Percentiles rank a stretch among this genome's conserved stretches.
Conservation (phyloP, 2,113 vertebrate genomes). For the Papio anubis region DNA sequence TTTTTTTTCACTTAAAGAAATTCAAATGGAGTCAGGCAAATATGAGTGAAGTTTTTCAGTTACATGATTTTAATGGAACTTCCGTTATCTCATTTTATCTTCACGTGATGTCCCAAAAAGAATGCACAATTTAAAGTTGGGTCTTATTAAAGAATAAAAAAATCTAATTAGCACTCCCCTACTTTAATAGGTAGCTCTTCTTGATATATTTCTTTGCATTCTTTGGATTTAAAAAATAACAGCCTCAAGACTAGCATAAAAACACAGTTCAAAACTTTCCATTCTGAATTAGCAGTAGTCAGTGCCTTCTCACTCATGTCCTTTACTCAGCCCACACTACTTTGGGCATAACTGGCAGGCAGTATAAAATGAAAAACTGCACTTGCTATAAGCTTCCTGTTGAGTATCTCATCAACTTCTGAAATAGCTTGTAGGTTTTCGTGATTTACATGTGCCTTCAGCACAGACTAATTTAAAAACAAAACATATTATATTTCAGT, state of each 20-base stretch:
- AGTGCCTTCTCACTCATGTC: neutral
- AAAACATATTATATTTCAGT: too few relatives aligned
- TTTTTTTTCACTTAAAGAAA: neutral
- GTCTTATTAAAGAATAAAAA: neutral
- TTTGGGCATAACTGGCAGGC: neutral
- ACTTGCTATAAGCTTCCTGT: neutral
- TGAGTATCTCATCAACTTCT: slow-evolving; percentile 1
- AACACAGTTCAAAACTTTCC: neutral
- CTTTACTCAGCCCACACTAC: neutral
- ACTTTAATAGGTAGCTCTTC: neutral
- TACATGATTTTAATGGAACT: neutral
- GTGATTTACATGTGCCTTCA: neutral
- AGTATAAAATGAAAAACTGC: neutral
- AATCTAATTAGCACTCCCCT: slow-evolving; percentile 26
- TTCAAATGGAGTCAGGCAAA: neutral
- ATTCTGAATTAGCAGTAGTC: neutral
- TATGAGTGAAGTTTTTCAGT: slow-evolving; percentile 2
- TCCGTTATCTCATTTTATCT: slow-evolving; percentile 41
- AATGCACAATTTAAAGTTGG: neutral
- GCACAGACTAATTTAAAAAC: neutral
- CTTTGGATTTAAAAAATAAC: neutral
- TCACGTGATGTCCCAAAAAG: neutral
- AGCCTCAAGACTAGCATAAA: neutral
- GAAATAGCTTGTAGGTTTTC: slow-evolving; percentile 45
- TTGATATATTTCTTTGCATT: slow-evolving; percentile 35